Percentiles rank a stretch among this genome's conserved stretches.
phyloP scores from a whole-genome alignment of 2,797 vertebrate genomes.

The Arnoldichthys spilopterus region DNA sequence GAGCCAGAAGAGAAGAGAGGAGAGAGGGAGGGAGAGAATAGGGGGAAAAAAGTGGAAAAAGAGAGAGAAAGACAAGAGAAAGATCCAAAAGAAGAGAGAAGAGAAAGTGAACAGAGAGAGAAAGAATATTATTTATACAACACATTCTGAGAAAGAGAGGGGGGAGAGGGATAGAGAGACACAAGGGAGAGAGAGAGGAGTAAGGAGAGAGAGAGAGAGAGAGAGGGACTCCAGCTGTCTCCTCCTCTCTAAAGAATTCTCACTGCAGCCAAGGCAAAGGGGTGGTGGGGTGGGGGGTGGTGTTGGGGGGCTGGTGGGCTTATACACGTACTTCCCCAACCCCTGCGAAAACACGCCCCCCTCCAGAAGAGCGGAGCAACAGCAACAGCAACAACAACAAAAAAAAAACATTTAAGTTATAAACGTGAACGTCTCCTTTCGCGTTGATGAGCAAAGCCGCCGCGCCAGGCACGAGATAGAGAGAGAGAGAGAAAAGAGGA shows the following conservation, averaged over 20 bases:
- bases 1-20: background rate
- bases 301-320: slow-evolving; percentile 30
- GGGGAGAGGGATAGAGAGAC: too few species aligned
- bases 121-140: too few species aligned
- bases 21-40: background rate
- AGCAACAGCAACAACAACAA: too few species aligned
- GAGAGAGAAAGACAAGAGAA: slow-evolving; percentile 52
- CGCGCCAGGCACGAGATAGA: too few species aligned
- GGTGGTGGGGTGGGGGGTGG: background rate
- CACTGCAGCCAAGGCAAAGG: slow-evolving; percentile 70
- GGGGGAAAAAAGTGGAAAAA: too few species aligned
- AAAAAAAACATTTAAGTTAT: slow-evolving; percentile 53
- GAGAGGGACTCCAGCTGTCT: slow-evolving; percentile 64
- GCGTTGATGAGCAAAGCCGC: slow-evolving; percentile 16
- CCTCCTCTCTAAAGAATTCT: slow-evolving; percentile 73
- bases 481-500: background rate
- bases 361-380: slow-evolving; percentile 63
- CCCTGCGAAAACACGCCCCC: slow-evolving; percentile 73
- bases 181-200: background rate
- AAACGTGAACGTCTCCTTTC: slow-evolving; percentile 32
- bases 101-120: too few species aligned
- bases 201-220: slow-evolving; percentile 48
- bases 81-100: too few species aligned
- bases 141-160: too few species aligned
- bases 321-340: slow-evolving; percentile 76